Base-by-base conservation (phyloP, 2,113 vertebrate species). In the Petrocephalus zakoni region DNA sequence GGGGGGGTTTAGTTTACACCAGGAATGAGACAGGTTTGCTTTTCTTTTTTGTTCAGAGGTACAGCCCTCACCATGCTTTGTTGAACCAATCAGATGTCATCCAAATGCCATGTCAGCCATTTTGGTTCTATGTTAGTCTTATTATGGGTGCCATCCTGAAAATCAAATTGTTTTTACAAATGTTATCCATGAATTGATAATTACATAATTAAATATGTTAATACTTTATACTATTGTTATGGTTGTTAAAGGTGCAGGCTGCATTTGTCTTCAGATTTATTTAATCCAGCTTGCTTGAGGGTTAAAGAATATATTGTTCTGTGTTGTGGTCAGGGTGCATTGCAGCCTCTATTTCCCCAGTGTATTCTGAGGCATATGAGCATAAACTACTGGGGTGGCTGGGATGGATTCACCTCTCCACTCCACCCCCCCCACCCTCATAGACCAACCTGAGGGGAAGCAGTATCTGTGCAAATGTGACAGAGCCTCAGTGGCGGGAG, bases 111-210 rank as follows among this genome's bases (percentile, higher is more conserved):
- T 88, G 21, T 82, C 21, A n/a, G 15, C 47, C 21, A 42, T 81
- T 6, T 49, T 61, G 42, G 75, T 83, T 15, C 22, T 87, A 55
- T 47, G 37, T 87, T 15, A 5, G 52, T 53, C 19, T 51, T 49
- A 21, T 84, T 61, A 22, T 61, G 42, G 78, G 53, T 22, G 55
- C 25, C 78, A 61, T 88, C 78, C 88, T 83, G 51, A 58, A 52
- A 88, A 37, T 21, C 51, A 25, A 88, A 87, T 87, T n/a, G 22
- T 55, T 15, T 34, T 88, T 4, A 88, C n/a, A 88, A 52, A 46
- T 88, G 53, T 83, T 84, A 82, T 47, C 13, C 21, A 53, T 47
- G n/a, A 58, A n/a, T 55, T 55, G 29, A 86, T 34, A 56, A 86
- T 29, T 17, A 61, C 6, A 61, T 47, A 19, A 34, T 15, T 61